Evolutionary conservation across 2,797 vertebrate species (phyloP).

Genomic region (Danionella dracula): DNA sequence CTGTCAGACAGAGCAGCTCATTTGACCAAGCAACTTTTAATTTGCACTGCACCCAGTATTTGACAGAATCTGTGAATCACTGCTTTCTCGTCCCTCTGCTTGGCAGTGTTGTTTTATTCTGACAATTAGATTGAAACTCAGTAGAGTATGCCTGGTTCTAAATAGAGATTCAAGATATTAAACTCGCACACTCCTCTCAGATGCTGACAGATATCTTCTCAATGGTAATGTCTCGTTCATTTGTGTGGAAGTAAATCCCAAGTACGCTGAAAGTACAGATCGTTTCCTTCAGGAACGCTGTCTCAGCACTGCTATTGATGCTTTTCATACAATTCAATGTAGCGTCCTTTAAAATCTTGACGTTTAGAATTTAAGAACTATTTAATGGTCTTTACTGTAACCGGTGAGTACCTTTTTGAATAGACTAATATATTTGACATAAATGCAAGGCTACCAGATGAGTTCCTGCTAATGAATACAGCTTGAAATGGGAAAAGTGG

Average conservation of each 20-base stretch:
- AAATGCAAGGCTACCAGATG: background rate
- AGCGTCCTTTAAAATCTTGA: background rate
- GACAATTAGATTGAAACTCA: conserved; percentile 42
- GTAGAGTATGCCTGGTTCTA: conserved; percentile 29
- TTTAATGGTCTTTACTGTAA: background rate
- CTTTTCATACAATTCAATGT: background rate
- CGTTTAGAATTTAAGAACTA: conserved; percentile 1
- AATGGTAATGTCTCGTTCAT: conserved; percentile 23
- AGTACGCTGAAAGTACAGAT: conserved; percentile 4
- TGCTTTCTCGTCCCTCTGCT: conserved; percentile 31
- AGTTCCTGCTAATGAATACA: background rate
- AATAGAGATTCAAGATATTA: conserved; percentile 26
- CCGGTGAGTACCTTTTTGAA: background rate
- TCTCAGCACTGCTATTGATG: background rate
- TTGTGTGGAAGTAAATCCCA: conserved; percentile 9
- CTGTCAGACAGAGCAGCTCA: conserved; percentile 49
- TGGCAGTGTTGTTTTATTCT: conserved; percentile 23
- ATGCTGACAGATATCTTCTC: conserved; percentile 19
- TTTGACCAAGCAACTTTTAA: conserved; percentile 51
- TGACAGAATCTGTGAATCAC: conserved; percentile 44
- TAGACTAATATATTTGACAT: background rate
- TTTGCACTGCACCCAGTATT: conserved; percentile 41
- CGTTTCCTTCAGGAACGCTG: background rate
- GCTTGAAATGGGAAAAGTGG: background rate
- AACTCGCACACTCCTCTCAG: conserved; percentile 13